Percentiles rank a stretch among this genome's conserved stretches.
Evolutionary conservation across 2,797 vertebrate genomes (phyloP).

Genomic region (Hafferia zeledoni): DNA sequence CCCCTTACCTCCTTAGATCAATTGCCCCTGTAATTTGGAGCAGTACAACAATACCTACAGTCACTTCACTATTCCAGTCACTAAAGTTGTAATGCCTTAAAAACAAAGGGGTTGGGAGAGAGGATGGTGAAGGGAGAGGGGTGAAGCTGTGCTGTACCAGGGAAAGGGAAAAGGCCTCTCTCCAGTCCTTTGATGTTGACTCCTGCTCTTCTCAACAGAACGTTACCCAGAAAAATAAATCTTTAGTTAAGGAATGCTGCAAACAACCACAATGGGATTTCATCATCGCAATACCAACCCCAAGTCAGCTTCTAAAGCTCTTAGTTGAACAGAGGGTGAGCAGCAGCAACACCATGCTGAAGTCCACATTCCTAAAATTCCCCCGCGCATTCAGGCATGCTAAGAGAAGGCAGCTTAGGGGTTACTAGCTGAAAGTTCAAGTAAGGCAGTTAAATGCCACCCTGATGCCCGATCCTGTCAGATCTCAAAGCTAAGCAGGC

Average conservation of each 20-base stretch:
- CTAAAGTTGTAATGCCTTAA: neutral
- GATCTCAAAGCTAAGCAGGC: too few species aligned
- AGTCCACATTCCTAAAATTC: constrained; percentile 58
- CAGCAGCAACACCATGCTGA: neutral
- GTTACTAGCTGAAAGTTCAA: constrained; percentile 4
- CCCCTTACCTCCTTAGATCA: neutral
- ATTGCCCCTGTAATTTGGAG: neutral
- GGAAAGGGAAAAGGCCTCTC: neutral
- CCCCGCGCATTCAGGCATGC: neutral
- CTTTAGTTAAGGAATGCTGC: constrained; percentile 50
- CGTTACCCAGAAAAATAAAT: constrained; percentile 47
- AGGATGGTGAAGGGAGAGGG: neutral
- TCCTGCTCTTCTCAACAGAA: constrained; percentile 50
- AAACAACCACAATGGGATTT: constrained; percentile 52
- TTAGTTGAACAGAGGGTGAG: neutral
- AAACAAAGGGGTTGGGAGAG: neutral
- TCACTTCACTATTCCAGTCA: neutral
- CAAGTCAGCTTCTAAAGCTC: constrained; percentile 27
- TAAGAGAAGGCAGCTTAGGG: neutral
- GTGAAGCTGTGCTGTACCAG: neutral
- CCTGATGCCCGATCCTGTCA: too few species aligned
- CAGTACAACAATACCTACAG: neutral
- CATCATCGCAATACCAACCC: neutral
- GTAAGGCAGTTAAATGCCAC: too few species aligned
- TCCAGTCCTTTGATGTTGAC: constrained; percentile 7